Conservation (phyloP, 2,113 vertebrate species). For the Pampusana beccarii region DNA sequence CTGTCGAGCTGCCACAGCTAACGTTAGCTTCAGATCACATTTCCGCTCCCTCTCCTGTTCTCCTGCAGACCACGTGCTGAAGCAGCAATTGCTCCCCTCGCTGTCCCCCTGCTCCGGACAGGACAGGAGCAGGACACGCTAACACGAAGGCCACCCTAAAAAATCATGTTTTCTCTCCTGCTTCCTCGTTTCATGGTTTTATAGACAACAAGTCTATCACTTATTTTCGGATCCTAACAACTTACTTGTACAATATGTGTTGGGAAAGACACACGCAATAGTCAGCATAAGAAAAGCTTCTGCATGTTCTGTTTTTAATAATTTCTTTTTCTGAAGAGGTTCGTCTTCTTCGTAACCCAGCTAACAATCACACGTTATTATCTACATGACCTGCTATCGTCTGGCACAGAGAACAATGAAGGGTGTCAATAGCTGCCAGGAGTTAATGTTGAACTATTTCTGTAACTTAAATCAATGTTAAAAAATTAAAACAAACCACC, state of each 20-base stretch:
- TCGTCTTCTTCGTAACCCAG: not conserved
- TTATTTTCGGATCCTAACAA: not conserved
- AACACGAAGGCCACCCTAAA: not conserved
- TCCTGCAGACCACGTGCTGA: not conserved
- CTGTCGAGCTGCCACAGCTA: rapidly evolving
- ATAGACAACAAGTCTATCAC: not conserved
- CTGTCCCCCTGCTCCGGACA: not conserved
- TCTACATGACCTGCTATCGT: not conserved
- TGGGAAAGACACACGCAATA: not conserved
- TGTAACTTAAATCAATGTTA: not conserved
- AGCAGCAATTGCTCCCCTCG: not conserved
- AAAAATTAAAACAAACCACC: not conserved
- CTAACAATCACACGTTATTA: not conserved
- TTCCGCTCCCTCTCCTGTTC: not conserved
- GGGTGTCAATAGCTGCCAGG: not conserved
- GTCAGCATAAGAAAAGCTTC: not conserved
- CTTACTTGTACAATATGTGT: not conserved
- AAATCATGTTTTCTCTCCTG: not conserved
- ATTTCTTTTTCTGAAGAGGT: not conserved
- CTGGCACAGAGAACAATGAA: not conserved
- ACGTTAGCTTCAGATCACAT: not conserved
- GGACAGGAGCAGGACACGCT: not conserved
- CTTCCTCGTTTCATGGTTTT: not conserved
- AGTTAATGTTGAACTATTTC: not conserved
- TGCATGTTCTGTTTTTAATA: not conserved